Evolutionary conservation across 2,113 vertebrate species (phyloP), one percentile per base, ranked within the genome.

Genomic region (Rhynchopsitta pachyrhyncha): DNA sequence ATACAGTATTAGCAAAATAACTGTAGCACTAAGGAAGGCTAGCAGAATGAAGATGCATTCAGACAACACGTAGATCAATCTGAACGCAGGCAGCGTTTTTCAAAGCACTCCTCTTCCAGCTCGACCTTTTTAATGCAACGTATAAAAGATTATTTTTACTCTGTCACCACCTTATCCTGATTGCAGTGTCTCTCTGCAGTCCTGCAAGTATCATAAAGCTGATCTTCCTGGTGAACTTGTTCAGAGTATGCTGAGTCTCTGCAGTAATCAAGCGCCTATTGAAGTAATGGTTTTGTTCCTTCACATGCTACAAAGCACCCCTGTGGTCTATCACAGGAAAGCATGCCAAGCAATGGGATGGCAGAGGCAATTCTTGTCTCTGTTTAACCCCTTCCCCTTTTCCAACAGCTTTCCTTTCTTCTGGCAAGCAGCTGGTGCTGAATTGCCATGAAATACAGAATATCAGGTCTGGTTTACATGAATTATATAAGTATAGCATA

Each of bases 311-410:
- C 55, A 46, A 49, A 85, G 86, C 50, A 37, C 17, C 8, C 39
- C 28, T 1, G 0, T 4, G 25, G 29, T 66, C 60, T 70, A 47
- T 7, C 55, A 52, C 11, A 20, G 67, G 27, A 63, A 41, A 14
- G 17, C 11, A 31, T 1, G 4, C 19, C 35, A 31, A 71, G 27
- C 55, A n/a, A 82, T 0, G 4, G 17, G 47, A 82, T 1, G 4
- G 20, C 31, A 88, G 70, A 62, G 23, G 60, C 13, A 37, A 41
- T 16, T 78, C 74, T n/a, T 70, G n/a, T 22, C 57, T 41, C 33
- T 35, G 18, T 31, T 59, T 66, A 49, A 70, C 11, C 35, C 42
- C 27, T 28, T 66, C 4, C 55, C 39, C 16, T 85, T 63, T 47
- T 27, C 37, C 55, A 92, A 42, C 41, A 57, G 33, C 27, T 11